A percentile compares a stretch with the other conserved stretches of the same genome.
Conservation (phyloP, 2,113 vertebrate species). For the Syngnathoides biaculeatus region DNA sequence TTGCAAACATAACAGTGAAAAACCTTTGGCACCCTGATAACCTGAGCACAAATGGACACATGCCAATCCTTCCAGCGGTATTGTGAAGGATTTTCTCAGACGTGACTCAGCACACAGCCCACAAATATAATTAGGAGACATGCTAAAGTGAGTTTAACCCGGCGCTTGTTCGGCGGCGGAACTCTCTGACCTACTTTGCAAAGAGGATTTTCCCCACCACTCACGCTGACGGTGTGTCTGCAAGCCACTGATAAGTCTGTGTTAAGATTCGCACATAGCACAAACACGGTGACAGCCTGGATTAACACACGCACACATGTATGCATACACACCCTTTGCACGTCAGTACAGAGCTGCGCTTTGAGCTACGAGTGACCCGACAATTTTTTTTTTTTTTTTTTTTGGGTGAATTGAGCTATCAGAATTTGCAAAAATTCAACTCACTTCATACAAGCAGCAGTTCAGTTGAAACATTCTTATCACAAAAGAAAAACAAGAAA, state of each 20-base stretch:
- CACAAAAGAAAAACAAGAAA: too few species aligned
- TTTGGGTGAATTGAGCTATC: too few species aligned
- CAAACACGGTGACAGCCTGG: slow-evolving; percentile 8
- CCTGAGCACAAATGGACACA: background rate
- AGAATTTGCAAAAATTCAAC: too few species aligned
- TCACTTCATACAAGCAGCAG: too few species aligned
- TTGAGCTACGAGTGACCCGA: too few species aligned
- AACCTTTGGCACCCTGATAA: slow-evolving; percentile 1
- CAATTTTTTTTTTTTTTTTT: too few species aligned
- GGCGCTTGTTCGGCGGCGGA: slow-evolving; percentile 51
- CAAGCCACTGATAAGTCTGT: slow-evolving; percentile 52
- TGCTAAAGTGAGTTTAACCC: slow-evolving; percentile 62
- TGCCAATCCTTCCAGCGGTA: slow-evolving; percentile 5
- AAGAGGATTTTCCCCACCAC: slow-evolving; percentile 68
- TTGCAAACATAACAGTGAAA: background rate
- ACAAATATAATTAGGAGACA: slow-evolving; percentile 62
- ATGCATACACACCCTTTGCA: background rate
- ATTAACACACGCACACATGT: slow-evolving; percentile 13
- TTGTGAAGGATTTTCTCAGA: slow-evolving; percentile 41
- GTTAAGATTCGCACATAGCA: slow-evolving; percentile 45
- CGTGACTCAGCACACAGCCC: slow-evolving; percentile 65
- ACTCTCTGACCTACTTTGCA: slow-evolving; percentile 73
- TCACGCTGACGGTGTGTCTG: slow-evolving; percentile 57
- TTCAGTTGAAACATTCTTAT: too few species aligned
- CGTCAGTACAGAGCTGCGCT: too few species aligned